Conservation (phyloP, 2,797 vertebrate species). For the Manis pentadactyla region DNA sequence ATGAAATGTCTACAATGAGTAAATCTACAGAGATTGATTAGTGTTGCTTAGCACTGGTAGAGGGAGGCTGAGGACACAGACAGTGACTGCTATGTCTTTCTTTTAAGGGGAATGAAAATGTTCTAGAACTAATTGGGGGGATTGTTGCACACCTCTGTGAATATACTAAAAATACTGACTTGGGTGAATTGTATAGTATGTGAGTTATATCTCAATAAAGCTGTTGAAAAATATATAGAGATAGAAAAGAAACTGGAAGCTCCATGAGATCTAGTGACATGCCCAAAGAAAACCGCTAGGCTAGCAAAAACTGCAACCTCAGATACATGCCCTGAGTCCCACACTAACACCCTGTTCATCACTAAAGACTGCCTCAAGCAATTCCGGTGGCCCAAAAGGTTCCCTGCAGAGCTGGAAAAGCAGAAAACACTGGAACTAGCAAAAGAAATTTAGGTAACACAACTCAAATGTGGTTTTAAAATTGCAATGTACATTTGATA, state of each 20-base stretch:
- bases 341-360: not conserved
- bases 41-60: not conserved
- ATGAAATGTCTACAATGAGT: not conserved
- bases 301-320: not conserved
- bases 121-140: not conserved
- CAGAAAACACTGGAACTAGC: not conserved
- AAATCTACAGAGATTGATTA: not conserved
- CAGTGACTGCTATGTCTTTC: not conserved
- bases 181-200: not conserved
- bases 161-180: not conserved
- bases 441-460: not conserved
- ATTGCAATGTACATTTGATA: not conserved
- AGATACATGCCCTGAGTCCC: not conserved
- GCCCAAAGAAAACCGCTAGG: not conserved
- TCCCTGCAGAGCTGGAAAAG: not conserved
- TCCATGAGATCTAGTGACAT: not conserved
- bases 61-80: not conserved
- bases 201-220: conserved; percentile 21
- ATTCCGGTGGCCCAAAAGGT: not conserved
- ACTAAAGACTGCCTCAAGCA: not conserved
- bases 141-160: not conserved
- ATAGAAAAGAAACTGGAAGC: not conserved
- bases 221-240: not conserved
- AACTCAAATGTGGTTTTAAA: conserved; percentile 53
- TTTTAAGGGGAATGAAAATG: not conserved